Percentiles rank a stretch among this genome's conserved stretches.
These are phyloP conservation scores for Meles meles DNA, from an alignment of 2,113 vertebrate species.

Conservation along the genomic window DNA sequence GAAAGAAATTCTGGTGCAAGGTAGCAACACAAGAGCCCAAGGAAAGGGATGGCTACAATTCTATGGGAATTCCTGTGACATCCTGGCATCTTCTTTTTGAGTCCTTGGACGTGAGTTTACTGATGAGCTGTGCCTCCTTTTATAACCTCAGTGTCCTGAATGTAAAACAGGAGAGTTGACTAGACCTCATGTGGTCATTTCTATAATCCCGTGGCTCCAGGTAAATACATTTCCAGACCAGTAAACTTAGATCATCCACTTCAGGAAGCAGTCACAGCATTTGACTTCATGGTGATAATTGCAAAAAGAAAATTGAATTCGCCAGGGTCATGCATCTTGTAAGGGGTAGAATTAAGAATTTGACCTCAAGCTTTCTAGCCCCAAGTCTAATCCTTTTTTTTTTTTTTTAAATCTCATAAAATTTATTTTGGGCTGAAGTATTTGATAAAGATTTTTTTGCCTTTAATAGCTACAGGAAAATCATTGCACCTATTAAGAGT, in stretches of 20 bases:
- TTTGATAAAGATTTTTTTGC: background rate
- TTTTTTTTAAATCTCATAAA: background rate
- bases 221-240: constrained; percentile 4
- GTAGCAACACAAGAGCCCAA: background rate
- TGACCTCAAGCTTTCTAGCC: background rate
- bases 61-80: background rate
- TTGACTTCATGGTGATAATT: background rate
- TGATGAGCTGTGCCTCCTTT: background rate
- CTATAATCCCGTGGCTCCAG: background rate
- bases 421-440: background rate
- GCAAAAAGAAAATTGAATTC: background rate
- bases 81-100: background rate
- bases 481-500: background rate
- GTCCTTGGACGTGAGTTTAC: background rate
- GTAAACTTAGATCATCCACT: background rate
- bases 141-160: background rate
- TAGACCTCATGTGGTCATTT: background rate
- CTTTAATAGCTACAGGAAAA: background rate
- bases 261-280: background rate
- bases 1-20: background rate
- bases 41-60: background rate
- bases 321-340: background rate
- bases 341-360: background rate
- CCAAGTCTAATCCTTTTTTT: background rate
- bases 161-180: background rate